A percentile compares a stretch with the other conserved stretches of the same genome.
These are phyloP conservation scores for Heliconius himera DNA, from an alignment of 1,140 invertebrate genomes.

Conservation along the genomic window DNA sequence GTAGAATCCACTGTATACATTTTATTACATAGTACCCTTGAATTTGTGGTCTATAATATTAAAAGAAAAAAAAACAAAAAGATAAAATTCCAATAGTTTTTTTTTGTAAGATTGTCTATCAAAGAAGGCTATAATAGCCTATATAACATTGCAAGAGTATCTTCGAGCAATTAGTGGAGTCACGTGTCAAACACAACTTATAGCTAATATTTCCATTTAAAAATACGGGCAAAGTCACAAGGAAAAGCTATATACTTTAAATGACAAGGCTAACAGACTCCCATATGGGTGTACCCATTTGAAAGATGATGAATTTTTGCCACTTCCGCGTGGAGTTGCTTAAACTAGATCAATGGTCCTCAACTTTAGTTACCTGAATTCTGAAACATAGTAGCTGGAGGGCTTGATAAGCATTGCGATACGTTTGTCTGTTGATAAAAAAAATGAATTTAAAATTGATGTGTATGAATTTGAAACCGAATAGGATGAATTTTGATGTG, in stretches of 20 bases:
- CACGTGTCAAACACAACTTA: too few species aligned
- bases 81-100: too few species aligned
- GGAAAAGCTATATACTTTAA: too few species aligned
- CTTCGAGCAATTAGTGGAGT: too few species aligned
- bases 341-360: constrained; percentile 7
- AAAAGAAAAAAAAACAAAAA: too few species aligned
- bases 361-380: constrained; percentile 6
- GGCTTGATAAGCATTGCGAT: background rate
- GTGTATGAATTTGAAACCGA: background rate
- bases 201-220: too few species aligned
- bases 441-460: background rate
- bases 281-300: background rate
- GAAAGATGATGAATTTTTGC: background rate
- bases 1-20: background rate
- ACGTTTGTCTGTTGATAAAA: background rate
- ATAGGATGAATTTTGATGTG: background rate
- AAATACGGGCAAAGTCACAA: too few species aligned
- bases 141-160: too few species aligned
- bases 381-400: constrained; percentile 7
- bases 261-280: background rate
- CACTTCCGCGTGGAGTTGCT: background rate
- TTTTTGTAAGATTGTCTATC: too few species aligned
- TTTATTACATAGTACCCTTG: background rate
- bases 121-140: too few species aligned
- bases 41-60: background rate